A percentile compares a stretch with the other conserved stretches of the same genome.
Conservation (phyloP, 2,797 vertebrate species). For the Myioborus miniatus region DNA sequence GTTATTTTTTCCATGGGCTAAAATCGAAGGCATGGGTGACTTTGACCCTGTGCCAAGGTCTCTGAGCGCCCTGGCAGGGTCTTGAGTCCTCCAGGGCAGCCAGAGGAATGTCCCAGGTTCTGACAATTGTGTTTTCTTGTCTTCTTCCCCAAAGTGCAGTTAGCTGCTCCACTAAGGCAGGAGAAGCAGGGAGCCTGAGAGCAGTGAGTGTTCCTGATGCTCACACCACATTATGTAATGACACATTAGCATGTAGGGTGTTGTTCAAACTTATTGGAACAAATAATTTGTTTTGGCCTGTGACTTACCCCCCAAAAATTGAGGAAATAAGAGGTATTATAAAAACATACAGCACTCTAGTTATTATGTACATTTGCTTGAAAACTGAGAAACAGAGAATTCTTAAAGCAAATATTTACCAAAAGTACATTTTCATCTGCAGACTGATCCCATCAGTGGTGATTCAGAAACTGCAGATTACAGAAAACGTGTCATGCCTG, state of each 20-base stretch:
- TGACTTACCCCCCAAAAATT: background rate
- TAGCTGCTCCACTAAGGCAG: background rate
- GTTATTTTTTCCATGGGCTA: too few relatives aligned
- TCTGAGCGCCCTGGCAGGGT: too few relatives aligned
- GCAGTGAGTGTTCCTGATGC: background rate
- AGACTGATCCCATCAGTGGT: background rate
- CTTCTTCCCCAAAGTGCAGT: background rate
- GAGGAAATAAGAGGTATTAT: background rate
- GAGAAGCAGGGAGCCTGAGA: background rate
- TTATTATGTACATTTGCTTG: background rate
- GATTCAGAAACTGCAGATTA: background rate
- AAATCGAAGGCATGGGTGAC: too few relatives aligned
- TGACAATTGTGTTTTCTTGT: background rate
- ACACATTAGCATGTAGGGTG: fast-evolving
- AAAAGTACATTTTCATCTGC: background rate
- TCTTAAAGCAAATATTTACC: background rate
- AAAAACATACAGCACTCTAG: background rate
- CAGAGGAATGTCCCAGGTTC: too few relatives aligned
- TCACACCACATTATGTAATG: background rate
- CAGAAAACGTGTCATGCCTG: background rate
- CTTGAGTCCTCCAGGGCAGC: fast-evolving
- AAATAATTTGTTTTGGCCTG: background rate
- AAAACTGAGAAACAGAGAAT: background rate
- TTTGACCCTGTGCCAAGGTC: background rate
- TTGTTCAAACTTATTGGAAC: background rate